These are phyloP conservation scores for Upupa epops DNA, from an alignment of 2,113 vertebrate genomes.

Conservation along the genomic window DNA sequence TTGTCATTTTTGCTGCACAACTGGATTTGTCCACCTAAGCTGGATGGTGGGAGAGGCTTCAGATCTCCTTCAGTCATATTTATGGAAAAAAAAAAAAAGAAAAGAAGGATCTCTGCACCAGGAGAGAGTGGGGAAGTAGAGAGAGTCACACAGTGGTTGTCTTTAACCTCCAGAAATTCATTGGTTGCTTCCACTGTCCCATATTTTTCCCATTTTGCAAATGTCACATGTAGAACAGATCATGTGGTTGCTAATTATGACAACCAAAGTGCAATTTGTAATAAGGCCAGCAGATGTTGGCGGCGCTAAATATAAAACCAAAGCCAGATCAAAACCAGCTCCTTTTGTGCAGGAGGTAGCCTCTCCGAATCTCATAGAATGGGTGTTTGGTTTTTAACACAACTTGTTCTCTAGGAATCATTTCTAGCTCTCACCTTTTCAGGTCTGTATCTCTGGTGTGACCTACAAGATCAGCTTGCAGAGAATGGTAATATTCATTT, in stretches of 20 bases:
- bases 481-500: not conserved
- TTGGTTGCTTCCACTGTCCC: not conserved
- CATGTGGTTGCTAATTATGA: slow-evolving; percentile 43
- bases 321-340: slow-evolving; percentile 10
- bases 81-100: not conserved
- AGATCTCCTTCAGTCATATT: slow-evolving; percentile 38
- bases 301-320: slow-evolving; percentile 24
- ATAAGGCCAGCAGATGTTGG: slow-evolving; percentile 45
- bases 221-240: slow-evolving; percentile 30
- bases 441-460: not conserved
- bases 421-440: not conserved
- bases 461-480: not conserved
- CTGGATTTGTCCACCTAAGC: not conserved
- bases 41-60: not conserved
- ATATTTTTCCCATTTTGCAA: slow-evolving; percentile 32
- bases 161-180: not conserved
- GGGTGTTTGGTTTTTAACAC: not conserved
- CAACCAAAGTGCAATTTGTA: slow-evolving; percentile 41
- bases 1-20: not conserved
- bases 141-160: not conserved
- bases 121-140: not conserved
- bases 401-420: slow-evolving; percentile 1
- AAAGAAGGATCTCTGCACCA: not conserved
- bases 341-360: not conserved
- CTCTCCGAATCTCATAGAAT: not conserved